A percentile compares a stretch with the other conserved stretches of the same genome.
Evolutionary conservation across 2,797 vertebrate species (phyloP).

Genomic region (Pangasius djambal): DNA sequence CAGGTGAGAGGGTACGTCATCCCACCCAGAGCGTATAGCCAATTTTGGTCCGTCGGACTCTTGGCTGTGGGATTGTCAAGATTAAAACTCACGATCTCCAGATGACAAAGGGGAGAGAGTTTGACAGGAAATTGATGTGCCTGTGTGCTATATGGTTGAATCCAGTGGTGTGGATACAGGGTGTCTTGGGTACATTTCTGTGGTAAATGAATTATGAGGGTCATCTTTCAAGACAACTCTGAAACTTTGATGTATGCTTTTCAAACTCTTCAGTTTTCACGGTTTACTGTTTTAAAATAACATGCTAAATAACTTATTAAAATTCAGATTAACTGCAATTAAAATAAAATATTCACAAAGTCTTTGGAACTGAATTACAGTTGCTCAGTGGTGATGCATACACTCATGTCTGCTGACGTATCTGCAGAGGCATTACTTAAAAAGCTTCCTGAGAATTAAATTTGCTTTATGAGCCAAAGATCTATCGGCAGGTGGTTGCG

Average conservation of each 20-base stretch:
- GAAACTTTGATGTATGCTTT: not conserved
- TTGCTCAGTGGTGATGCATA: not conserved
- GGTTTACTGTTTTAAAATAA: not conserved
- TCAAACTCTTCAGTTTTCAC: not conserved
- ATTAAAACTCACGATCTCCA: not conserved
- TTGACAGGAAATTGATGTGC: not conserved
- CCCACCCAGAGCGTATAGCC: not conserved
- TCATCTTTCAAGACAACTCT: not conserved
- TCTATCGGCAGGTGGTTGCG: constrained; percentile 10
- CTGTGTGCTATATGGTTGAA: not conserved
- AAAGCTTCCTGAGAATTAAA: not conserved
- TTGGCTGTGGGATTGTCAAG: not conserved
- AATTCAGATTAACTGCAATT: not conserved
- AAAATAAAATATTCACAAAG: not conserved
- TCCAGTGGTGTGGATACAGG: not conserved
- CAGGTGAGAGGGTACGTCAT: not conserved
- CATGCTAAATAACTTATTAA: not conserved
- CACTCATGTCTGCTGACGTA: not conserved
- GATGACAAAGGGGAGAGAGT: not conserved
- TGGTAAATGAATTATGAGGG: not conserved
- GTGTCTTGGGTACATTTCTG: not conserved
- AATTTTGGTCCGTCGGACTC: not conserved
- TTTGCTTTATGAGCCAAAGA: not conserved
- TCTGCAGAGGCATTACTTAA: constrained; percentile 12
- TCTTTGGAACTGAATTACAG: not conserved